Evolutionary conservation across 1,140 invertebrate genomes (phyloP).

Genomic region (Aphelinus certus): DNA sequence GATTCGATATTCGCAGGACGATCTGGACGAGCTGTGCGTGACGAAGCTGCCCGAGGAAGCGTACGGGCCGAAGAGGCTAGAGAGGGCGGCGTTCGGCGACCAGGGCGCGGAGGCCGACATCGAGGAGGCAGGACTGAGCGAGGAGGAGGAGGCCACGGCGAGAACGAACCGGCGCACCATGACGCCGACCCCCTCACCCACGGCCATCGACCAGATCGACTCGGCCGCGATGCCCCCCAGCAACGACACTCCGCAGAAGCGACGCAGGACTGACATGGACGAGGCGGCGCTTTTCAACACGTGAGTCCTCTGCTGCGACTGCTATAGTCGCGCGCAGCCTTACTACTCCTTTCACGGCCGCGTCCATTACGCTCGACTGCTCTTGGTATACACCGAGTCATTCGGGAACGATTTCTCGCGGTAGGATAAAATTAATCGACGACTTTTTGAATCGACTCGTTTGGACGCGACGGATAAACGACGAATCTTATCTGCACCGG

Average conservation of each 20-base stretch:
- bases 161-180: slow-evolving; percentile 40
- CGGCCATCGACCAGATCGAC: slow-evolving; percentile 57
- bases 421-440: no score
- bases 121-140: slow-evolving; percentile 48
- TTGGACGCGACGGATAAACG: no score
- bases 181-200: slow-evolving; percentile 59
- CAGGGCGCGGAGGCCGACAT: slow-evolving; percentile 56
- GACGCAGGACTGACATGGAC: slow-evolving; percentile 47
- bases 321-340: not conserved
- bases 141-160: slow-evolving; percentile 39
- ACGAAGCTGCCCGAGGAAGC: slow-evolving; percentile 46
- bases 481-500: no score
- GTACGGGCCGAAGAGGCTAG: slow-evolving; percentile 26
- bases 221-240: slow-evolving; percentile 24
- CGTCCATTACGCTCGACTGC: not conserved
- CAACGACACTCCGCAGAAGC: slow-evolving; percentile 42
- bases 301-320: slow-evolving; percentile 45
- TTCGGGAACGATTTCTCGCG: no score
- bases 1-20: slow-evolving; percentile 52
- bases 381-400: not conserved
- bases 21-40: slow-evolving; percentile 60
- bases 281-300: slow-evolving; percentile 59
- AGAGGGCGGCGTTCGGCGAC: slow-evolving; percentile 41
- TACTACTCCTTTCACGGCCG: no score
- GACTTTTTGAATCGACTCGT: no score